Evolutionary conservation across 2,888 invertebrate genomes (phyloP), one percentile per base, ranked within the genome.

Genomic region (Pelosia muscerda): DNA sequence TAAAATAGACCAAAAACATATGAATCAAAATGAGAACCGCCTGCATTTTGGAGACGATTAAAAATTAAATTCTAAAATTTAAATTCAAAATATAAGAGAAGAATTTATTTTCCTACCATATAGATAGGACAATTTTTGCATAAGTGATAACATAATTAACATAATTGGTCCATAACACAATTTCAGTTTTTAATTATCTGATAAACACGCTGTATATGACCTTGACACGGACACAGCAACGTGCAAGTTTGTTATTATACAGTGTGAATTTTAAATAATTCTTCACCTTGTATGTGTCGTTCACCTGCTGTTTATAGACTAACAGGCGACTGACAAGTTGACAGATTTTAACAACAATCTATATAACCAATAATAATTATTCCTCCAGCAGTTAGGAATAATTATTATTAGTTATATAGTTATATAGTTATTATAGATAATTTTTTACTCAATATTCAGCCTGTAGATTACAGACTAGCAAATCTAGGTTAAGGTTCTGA

Each of bases 401-500:
- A n/a, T n/a, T n/a, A n/a, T n/a, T n/a, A n/a, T n/a, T n/a, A n/a
- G n/a, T n/a, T n/a, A n/a, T n/a, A n/a, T n/a, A n/a, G n/a, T n/a
- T n/a, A n/a, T n/a, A n/a, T n/a, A n/a, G n/a, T n/a, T n/a, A n/a
- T n/a, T n/a, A n/a, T n/a, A n/a, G n/a, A n/a, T n/a, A n/a, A n/a
- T n/a, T n/a, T n/a, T n/a, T n/a, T n/a, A n/a, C n/a, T n/a, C n/a
- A n/a, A n/a, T n/a, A 49, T n/a, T 49, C 49, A 49, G 5, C 49
- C 49, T 49, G n/a, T 49, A 49, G 9, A 49, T 42, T 49, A 19
- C 49, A 49, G 8, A 19, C 13, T 9, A 38, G 23, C 34, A 15
- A 59, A 59, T 38, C 3, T 59, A 38, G 59, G 59, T 59, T 38
- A 59, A 59, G 59, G 59, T 38, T 23, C 22, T 59, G 34, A 59